Conservation (phyloP, 2,113 vertebrate species). For the Lycaon pictus region DNA sequence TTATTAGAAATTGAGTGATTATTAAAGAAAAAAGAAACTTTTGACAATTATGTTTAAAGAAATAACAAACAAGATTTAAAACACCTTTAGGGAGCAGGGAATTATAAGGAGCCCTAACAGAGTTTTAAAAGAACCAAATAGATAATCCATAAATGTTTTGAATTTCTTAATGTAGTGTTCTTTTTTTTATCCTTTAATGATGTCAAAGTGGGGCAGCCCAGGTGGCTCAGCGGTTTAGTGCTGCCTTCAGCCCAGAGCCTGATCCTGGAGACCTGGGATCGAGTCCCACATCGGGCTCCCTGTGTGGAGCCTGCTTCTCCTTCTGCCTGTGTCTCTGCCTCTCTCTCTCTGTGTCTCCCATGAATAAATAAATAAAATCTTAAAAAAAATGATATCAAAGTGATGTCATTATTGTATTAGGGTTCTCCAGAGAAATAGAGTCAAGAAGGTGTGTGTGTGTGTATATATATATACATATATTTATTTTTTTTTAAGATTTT, state of each 20-base stretch:
- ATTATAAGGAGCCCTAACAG: background rate
- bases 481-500: too few species aligned
- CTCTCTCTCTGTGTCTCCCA: too few species aligned
- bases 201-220: background rate
- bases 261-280: too few species aligned
- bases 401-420: background rate
- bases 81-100: background rate
- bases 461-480: too few species aligned
- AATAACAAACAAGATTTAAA: background rate
- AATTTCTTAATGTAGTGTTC: background rate
- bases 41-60: background rate
- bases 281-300: too few species aligned
- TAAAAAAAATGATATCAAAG: background rate
- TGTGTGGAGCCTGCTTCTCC: too few species aligned
- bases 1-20: background rate
- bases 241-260: too few species aligned
- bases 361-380: too few species aligned
- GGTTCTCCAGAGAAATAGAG: background rate
- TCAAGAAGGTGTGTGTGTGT: background rate
- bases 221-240: too few species aligned
- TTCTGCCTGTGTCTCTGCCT: too few species aligned
- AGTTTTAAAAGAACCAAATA: background rate
- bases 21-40: background rate
- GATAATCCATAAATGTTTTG: background rate
- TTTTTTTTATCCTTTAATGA: background rate